A percentile compares a stretch with the other conserved stretches of the same genome.
Evolutionary conservation across 2,888 invertebrate genomes (phyloP).

Genomic region (Cryptus viduatorius): DNA sequence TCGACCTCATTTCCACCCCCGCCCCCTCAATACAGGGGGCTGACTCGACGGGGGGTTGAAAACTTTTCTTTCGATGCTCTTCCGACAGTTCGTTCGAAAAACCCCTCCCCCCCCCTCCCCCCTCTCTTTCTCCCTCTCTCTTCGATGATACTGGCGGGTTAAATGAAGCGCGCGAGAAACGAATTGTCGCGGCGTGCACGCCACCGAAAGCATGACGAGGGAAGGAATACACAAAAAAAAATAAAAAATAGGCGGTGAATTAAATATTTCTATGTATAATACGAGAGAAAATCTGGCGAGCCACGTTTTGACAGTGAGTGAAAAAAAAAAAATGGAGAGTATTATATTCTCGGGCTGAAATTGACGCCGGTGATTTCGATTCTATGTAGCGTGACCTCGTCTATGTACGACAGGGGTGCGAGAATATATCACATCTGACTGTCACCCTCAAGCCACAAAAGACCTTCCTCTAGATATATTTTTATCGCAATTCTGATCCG

Average conservation of each 20-base stretch:
- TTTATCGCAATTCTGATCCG: slow-evolving; percentile 32
- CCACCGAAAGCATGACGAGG: slow-evolving; percentile 8
- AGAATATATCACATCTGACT: slow-evolving; percentile 49
- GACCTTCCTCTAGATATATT: slow-evolving; percentile 51
- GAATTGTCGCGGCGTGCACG: slow-evolving; percentile 59
- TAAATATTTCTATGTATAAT: slow-evolving; percentile 56
- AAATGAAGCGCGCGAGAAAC: slow-evolving; percentile 77
- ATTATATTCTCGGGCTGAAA: slow-evolving; percentile 45
- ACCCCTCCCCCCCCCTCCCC: background rate
- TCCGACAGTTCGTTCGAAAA: slow-evolving; percentile 47
- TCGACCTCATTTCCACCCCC: slow-evolving; percentile 36
- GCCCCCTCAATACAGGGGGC: background rate
- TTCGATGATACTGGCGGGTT: slow-evolving; percentile 68
- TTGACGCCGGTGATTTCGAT: slow-evolving; percentile 61
- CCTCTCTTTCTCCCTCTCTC: no score
- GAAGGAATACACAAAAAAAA: slow-evolving; percentile 20
- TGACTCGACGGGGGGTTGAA: slow-evolving; percentile 61
- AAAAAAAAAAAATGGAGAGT: slow-evolving; percentile 39
- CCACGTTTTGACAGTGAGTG: slow-evolving; percentile 44
- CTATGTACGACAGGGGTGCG: slow-evolving; percentile 35
- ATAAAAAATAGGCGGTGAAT: slow-evolving; percentile 45
- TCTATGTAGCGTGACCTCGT: slow-evolving; percentile 58
- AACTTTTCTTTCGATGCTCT: slow-evolving; percentile 55
- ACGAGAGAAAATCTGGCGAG: slow-evolving; percentile 17
- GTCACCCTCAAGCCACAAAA: slow-evolving; percentile 55